phyloP scores from a whole-genome alignment of 1,140 invertebrate species.

The Lutraria rhynchaena region DNA sequence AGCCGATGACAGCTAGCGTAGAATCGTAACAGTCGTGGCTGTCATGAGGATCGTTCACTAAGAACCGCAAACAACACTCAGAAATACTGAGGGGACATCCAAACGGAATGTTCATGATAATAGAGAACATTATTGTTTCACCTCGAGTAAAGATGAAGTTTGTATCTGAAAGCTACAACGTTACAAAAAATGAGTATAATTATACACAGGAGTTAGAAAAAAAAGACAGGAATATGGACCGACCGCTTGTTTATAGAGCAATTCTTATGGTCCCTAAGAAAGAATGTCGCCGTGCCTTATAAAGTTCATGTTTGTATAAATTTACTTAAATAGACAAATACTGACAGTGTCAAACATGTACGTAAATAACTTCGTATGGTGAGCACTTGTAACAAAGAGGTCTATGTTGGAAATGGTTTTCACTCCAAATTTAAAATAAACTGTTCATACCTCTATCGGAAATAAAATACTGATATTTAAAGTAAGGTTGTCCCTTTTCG shows the following conservation, averaged over 20 bases:
- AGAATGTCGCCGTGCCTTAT: too few relatives aligned
- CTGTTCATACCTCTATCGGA: too few relatives aligned
- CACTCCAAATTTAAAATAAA: too few relatives aligned
- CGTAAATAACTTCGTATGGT: too few relatives aligned
- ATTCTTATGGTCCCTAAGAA: too few relatives aligned
- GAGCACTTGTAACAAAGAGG: too few relatives aligned
- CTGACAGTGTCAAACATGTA: too few relatives aligned
- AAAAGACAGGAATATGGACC: background rate
- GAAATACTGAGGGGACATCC: background rate
- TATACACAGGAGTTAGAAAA: background rate
- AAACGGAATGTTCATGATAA: conserved; percentile 26
- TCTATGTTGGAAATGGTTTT: too few relatives aligned
- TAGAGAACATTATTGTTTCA: conserved; percentile 2
- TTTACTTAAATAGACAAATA: too few relatives aligned
- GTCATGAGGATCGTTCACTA: conserved; percentile 19
- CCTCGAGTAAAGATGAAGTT: conserved; percentile 12
- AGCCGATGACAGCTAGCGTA: conserved; percentile 13
- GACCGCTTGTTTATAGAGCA: background rate
- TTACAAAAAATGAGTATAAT: background rate
- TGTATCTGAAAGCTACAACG: conserved; percentile 35
- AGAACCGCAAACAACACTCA: background rate
- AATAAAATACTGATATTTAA: too few relatives aligned
- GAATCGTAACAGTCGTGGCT: conserved; percentile 18
- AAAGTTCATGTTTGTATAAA: too few relatives aligned
- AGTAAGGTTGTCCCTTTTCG: too few relatives aligned